A percentile compares a stretch with the other conserved stretches of the same genome.
phyloP scores from a whole-genome alignment of 2,797 vertebrate genomes.

The Hozukius guyotensis region DNA sequence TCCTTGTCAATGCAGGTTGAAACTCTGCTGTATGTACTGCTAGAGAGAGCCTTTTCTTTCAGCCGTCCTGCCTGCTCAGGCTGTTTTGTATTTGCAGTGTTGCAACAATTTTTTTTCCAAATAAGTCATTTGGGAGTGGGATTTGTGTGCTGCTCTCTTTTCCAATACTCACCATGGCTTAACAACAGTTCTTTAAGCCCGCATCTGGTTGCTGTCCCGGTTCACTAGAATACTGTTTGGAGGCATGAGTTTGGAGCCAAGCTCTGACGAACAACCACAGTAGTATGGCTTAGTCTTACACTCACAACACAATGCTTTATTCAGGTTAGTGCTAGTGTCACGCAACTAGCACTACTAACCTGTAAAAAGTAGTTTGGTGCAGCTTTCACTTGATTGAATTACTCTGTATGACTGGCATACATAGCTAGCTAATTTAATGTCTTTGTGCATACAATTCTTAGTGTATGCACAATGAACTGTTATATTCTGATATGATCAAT shows the following conservation, averaged over 20 bases:
- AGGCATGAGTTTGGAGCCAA: slow-evolving; percentile 39
- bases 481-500: slow-evolving; percentile 3
- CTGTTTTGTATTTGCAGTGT: slow-evolving; percentile 73
- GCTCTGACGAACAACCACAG: slow-evolving; percentile 31
- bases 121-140: slow-evolving; percentile 64
- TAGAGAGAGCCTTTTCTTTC: slow-evolving; percentile 27
- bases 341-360: neutral
- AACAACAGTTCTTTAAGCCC: slow-evolving; percentile 64
- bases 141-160: slow-evolving; percentile 68
- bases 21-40: neutral
- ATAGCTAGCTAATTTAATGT: neutral
- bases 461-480: neutral
- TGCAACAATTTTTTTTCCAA: slow-evolving; percentile 50
- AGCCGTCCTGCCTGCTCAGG: slow-evolving; percentile 34
- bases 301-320: slow-evolving; percentile 9
- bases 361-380: neutral
- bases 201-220: slow-evolving; percentile 70
- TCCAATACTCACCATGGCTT: slow-evolving; percentile 63
- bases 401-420: neutral
- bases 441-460: neutral
- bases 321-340: slow-evolving; percentile 1
- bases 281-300: slow-evolving; percentile 3
- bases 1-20: slow-evolving; percentile 14
- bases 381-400: neutral
- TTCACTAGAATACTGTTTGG: slow-evolving; percentile 49